Conservation (phyloP, 2,888 invertebrate species). For the Latheticus oryzae region DNA sequence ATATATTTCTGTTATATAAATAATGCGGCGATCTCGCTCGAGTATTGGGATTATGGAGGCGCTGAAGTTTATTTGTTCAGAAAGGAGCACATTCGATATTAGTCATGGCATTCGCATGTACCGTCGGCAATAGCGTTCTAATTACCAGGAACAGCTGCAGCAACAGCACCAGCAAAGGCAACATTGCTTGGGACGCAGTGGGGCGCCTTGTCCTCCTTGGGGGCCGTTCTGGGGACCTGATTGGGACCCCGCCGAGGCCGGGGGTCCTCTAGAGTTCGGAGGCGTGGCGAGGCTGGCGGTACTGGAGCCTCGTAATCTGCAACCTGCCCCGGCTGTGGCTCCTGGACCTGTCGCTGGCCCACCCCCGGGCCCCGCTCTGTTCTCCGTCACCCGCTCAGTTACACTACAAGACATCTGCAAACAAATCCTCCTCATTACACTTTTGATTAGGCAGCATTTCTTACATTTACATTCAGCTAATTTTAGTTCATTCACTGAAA, state of each 20-base stretch:
- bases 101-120: slow-evolving; percentile 13
- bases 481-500: slow-evolving; percentile 30
- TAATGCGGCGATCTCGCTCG: slow-evolving; percentile 35
- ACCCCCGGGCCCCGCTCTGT: slow-evolving; percentile 63
- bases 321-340: slow-evolving; percentile 58
- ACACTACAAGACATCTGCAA: slow-evolving; percentile 72
- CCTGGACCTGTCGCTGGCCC: slow-evolving; percentile 49
- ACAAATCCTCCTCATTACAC: slow-evolving; percentile 22
- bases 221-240: slow-evolving; percentile 56
- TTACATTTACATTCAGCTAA: slow-evolving; percentile 17
- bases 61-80: slow-evolving; percentile 32
- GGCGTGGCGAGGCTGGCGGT: slow-evolving; percentile 58
- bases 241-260: slow-evolving; percentile 48
- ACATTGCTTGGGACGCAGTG: slow-evolving; percentile 70
- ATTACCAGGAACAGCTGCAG: slow-evolving; percentile 77
- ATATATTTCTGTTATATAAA: slow-evolving; percentile 37
- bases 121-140: slow-evolving; percentile 43
- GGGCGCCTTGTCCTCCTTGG: slow-evolving; percentile 61
- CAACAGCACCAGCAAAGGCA: slow-evolving; percentile 79
- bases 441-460: slow-evolving; percentile 12
- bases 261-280: slow-evolving; percentile 61
- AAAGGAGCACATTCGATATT: slow-evolving; percentile 30
- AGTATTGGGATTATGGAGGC: slow-evolving; percentile 29
- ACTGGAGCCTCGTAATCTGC: slow-evolving; percentile 63
- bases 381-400: slow-evolving; percentile 66